These are phyloP conservation scores for Picathartes gymnocephalus DNA, from an alignment of 2,113 vertebrate species.

Conservation along the genomic window DNA sequence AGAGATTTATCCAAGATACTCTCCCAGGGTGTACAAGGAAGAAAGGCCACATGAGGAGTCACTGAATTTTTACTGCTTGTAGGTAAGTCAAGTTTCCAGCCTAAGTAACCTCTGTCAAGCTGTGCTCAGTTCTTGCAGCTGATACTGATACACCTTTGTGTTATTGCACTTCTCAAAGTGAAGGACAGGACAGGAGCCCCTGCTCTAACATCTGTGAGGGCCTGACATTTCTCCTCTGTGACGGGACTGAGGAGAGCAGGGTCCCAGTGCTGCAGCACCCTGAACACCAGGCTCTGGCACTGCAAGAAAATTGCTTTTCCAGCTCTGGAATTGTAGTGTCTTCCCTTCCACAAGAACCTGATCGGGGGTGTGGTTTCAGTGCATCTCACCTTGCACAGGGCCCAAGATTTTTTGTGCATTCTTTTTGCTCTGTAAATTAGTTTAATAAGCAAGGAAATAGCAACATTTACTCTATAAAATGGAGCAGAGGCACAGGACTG, in stretches of 20 bases:
- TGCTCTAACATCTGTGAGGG: neutral
- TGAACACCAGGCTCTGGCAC: neutral
- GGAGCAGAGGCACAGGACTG: neutral
- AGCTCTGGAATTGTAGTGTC: neutral
- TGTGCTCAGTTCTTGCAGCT: neutral
- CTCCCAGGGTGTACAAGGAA: neutral
- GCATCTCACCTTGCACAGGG: neutral
- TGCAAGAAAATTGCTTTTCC: neutral
- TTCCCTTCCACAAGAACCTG: neutral
- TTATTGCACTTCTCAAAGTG: slow-evolving; percentile 1
- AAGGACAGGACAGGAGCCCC: neutral
- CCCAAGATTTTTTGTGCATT: neutral
- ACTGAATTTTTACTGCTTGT: neutral
- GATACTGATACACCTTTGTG: neutral
- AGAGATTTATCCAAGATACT: neutral
- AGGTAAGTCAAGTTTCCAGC: neutral
- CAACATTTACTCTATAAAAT: neutral
- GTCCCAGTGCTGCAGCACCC: neutral
- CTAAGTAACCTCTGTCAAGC: neutral
- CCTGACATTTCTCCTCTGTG: neutral
- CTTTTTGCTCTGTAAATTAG: neutral
- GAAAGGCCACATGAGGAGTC: neutral
- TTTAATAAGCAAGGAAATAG: neutral
- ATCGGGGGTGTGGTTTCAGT: neutral
- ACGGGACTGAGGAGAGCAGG: neutral